Conservation (phyloP, 2,888 invertebrate genomes). For the Bellardia bayeri region DNA sequence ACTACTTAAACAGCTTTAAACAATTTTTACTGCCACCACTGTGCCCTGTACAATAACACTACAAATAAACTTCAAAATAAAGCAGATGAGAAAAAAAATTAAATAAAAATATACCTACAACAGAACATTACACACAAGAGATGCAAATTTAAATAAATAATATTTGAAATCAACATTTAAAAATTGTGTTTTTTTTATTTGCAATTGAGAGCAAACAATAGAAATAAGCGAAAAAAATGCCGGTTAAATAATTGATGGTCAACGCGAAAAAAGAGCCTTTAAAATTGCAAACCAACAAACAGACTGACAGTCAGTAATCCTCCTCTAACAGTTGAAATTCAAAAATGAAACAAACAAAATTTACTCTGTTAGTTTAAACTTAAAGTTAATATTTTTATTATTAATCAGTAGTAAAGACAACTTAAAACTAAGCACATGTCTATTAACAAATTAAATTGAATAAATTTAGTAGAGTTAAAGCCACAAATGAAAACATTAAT, state of each 20-base stretch:
- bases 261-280: slow-evolving; percentile 13
- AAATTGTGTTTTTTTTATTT: slow-evolving; percentile 17
- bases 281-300: not conserved
- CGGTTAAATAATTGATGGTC: slow-evolving; percentile 34
- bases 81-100: slow-evolving; percentile 15
- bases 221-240: slow-evolving; percentile 8
- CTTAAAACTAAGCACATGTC: slow-evolving; percentile 35
- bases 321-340: not conserved
- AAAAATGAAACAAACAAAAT: not conserved
- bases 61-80: slow-evolving; percentile 5
- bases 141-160: slow-evolving; percentile 48
- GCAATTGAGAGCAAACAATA: slow-evolving; percentile 21
- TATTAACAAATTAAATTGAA: not conserved
- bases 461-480: not conserved
- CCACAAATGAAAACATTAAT: not conserved
- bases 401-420: slow-evolving; percentile 35
- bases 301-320: not conserved
- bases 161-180: slow-evolving; percentile 38
- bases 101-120: slow-evolving; percentile 1
- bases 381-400: slow-evolving; percentile 13
- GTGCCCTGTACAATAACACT: not conserved
- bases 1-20: not conserved
- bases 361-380: not conserved
- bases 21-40: not conserved
- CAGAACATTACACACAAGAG: not conserved